phyloP scores from a whole-genome alignment of 2,888 invertebrate species.

The Drosophila colorata region DNA sequence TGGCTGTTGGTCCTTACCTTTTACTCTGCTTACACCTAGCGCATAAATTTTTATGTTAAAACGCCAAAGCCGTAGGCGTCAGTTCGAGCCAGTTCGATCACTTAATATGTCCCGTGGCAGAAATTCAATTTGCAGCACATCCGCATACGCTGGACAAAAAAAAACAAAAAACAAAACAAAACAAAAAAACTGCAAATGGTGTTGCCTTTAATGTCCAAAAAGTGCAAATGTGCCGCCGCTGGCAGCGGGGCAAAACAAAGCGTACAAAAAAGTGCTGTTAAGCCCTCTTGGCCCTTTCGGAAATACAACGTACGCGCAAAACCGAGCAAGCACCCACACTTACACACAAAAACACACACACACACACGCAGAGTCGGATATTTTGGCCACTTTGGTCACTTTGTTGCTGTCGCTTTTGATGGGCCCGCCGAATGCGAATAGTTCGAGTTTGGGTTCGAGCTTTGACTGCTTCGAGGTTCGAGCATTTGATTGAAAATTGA shows the following conservation, averaged over 20 bases:
- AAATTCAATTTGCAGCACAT: constrained; percentile 83
- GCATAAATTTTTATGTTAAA: constrained; percentile 76
- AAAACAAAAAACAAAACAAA: too few relatives aligned
- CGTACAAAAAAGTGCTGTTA: constrained; percentile 47
- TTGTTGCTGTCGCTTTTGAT: constrained; percentile 43
- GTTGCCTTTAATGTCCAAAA: constrained; percentile 67
- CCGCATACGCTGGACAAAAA: constrained; percentile 48
- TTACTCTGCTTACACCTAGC: constrained; percentile 41
- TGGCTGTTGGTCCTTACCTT: constrained; percentile 33
- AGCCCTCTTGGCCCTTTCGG: constrained; percentile 48
- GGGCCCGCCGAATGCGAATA: constrained; percentile 9
- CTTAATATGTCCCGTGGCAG: constrained; percentile 81
- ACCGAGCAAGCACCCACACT: constrained; percentile 3
- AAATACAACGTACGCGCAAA: constrained; percentile 45
- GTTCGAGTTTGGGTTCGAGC: constrained; percentile 15
- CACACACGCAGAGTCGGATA: constrained; percentile 13
- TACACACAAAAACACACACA: constrained; percentile 5
- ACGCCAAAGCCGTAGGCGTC: constrained; percentile 72
- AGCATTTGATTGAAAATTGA: constrained; percentile 83
- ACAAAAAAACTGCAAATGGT: constrained; percentile 46
- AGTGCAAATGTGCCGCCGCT: constrained; percentile 70
- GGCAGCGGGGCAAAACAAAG: constrained; percentile 52
- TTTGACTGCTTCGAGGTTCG: constrained; percentile 34
- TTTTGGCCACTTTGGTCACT: constrained; percentile 50
- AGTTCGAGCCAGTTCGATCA: constrained; percentile 58